Evolutionary conservation across 2,113 vertebrate species (phyloP).

Genomic region (Pavo muticus): DNA sequence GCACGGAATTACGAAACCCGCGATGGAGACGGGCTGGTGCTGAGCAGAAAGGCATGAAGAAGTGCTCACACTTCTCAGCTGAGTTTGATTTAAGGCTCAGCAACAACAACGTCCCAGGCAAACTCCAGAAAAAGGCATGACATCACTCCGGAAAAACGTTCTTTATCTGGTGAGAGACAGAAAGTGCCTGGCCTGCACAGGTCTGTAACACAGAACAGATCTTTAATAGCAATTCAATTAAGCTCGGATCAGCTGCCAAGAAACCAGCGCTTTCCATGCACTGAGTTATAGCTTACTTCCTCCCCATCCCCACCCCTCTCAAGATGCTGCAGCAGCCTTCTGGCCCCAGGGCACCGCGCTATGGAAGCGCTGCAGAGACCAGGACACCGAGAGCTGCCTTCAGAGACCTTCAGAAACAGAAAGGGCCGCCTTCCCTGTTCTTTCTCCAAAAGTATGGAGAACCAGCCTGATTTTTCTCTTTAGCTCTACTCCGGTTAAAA

Average conservation of each 20-base stretch:
- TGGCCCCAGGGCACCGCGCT: neutral
- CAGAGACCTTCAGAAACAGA: neutral
- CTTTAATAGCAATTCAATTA: neutral
- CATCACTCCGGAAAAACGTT: neutral
- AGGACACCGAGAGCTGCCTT: neutral
- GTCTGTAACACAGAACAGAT: neutral
- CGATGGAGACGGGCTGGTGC: neutral
- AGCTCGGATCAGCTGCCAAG: neutral
- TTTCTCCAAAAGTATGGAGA: neutral
- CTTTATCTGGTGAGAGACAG: conserved; percentile 16
- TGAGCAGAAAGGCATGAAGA: neutral
- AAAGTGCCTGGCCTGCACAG: neutral
- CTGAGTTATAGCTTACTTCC: neutral
- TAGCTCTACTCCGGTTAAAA: neutral
- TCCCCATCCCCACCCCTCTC: neutral
- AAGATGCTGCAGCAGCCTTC: neutral
- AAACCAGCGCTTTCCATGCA: neutral
- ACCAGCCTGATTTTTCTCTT: neutral
- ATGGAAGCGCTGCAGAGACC: neutral
- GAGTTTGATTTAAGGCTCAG: neutral
- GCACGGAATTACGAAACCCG: neutral
- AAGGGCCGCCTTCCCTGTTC: neutral
- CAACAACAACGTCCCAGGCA: neutral
- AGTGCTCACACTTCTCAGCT: accelerated
- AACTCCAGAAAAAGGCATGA: conserved; percentile 30